phyloP scores from a whole-genome alignment of 2,888 invertebrate genomes.

The Hyles lineata region DNA sequence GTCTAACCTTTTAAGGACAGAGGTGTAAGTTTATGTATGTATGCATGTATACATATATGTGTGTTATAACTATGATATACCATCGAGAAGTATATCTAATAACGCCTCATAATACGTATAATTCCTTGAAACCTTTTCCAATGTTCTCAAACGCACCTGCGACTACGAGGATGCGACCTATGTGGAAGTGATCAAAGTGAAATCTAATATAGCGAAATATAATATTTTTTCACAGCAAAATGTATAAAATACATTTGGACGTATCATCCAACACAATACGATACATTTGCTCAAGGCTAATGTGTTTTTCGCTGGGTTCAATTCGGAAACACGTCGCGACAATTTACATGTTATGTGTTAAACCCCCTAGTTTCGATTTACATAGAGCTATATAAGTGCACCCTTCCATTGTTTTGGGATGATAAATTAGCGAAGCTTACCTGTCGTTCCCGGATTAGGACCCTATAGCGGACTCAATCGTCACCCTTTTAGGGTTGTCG shows the following conservation, averaged over 20 bases:
- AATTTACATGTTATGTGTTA: constrained; percentile 55
- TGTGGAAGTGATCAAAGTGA: too few relatives aligned
- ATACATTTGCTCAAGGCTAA: constrained; percentile 28
- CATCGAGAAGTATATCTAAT: too few relatives aligned
- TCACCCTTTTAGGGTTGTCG: constrained; percentile 57
- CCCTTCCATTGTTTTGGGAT: constrained; percentile 79
- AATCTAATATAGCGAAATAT: too few relatives aligned
- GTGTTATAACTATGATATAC: too few relatives aligned
- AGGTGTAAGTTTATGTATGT: too few relatives aligned
- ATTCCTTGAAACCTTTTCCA: too few relatives aligned
- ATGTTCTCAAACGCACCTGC: too few relatives aligned
- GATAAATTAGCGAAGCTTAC: constrained; percentile 83
- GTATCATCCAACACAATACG: background rate
- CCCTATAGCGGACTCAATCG: constrained; percentile 65
- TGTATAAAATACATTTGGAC: background rate
- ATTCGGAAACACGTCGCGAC: constrained; percentile 27
- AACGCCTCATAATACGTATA: too few relatives aligned
- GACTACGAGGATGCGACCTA: too few relatives aligned
- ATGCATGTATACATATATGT: too few relatives aligned
- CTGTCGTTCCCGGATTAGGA: constrained; percentile 77
- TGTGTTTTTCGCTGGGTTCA: constrained; percentile 29
- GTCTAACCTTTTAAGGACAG: too few relatives aligned
- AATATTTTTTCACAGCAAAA: background rate
- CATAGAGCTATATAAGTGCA: constrained; percentile 51
- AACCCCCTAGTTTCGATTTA: constrained; percentile 64